Base-by-base conservation (phyloP, 53 echinoderm and acorn worm species). In the Patiria pectinifera region DNA sequence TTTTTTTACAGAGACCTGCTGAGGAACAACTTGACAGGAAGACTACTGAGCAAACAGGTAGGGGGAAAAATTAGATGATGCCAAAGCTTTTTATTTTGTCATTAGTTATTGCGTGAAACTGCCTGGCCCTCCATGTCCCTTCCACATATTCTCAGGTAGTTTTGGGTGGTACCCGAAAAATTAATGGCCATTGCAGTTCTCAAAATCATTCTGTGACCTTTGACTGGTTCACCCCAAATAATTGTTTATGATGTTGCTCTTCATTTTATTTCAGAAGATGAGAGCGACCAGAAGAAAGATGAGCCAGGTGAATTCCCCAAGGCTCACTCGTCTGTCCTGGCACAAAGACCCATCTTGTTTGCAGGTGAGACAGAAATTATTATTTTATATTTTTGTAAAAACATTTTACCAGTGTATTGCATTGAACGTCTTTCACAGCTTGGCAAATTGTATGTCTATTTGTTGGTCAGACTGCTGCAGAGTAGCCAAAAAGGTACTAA, bases 281-380 rank as follows among this genome's bases (percentile, higher is more conserved):
- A 87, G 46, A 82, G 82, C 59, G 88, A 71, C 11, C 76, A 76
- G 13, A 92, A 94, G 81, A 81, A 80, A 45, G 96, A 96, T 58
- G 96, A 96, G 14, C 86, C 95, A 18, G 96, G 96, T 74, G 96
- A 96, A 71, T 96, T 96, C 86, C 93, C 93, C n/a, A 96, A 95
- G 47, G 96, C 96, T 8, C 23, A 90, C 8, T 45, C 92, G 24
- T 70, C 70, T 43, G 94, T 96, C 74, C 75, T 96, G 86, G 81
- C 95, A 18, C 96, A 96, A 78, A 93, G 96, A 87, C 92, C 93
- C 49, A 84, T 95, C 45, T 45, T 95, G 21, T 76, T 94, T 58
- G 91, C 95, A 59, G 93, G 96, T 95, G 87, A 83, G 86, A 53
- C n/a, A 4, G 11, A 21, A 45, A 46, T 46, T 47, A 5, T 11